Base-by-base conservation (phyloP, 1,140 invertebrate species). In the Myzus persicae region DNA sequence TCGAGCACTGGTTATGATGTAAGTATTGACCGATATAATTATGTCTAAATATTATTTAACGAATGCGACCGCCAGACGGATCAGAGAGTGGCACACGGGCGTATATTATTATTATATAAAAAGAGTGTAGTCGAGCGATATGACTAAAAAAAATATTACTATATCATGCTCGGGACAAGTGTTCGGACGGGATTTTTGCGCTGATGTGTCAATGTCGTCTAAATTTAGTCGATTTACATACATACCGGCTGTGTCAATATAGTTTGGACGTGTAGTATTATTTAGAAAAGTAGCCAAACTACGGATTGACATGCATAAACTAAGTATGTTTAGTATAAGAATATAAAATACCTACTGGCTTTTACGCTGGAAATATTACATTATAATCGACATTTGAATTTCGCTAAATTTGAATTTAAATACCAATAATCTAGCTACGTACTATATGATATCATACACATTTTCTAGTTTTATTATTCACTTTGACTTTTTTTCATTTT, bases 201-300 rank as follows among this genome's bases (percentile, higher is more conserved):
- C 5, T 76, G 59, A 76, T 76, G 59, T 76, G 59, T 76, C 59
- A 76, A n/a, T 76, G 59, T 76, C 59, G 59, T 76, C 59, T n/a
- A 76, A 76, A 76, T 76, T 76, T 76, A 76, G 81, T 82, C 6
- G n/a, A 46, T 87, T 44, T 87, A 87, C 40, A 44, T 87, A 42
- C 3, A 42, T 87, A 24, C 31, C 87, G 7, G 46, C 87, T 89
- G 87, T 89, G 87, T 89, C 87, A 89, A 89, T 48, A 89, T 24
- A 26, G 44, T 89, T 18, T 18, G 18, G 26, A 87, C 31, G 26
- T 18, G 11, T 46, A 46, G 24, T 6, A 87, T 40, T 82, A 85
- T 42, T 84, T 46, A 26, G 40, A 87, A 87, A 87, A 46, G 42
- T 44, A 42, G 18, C 84, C 14, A n/a, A 46, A 1, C 26, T 87